A percentile compares a stretch with the other conserved stretches of the same genome.
Evolutionary conservation across 1,140 invertebrate genomes (phyloP).

Genomic region (Ceratosolen solmsi): DNA sequence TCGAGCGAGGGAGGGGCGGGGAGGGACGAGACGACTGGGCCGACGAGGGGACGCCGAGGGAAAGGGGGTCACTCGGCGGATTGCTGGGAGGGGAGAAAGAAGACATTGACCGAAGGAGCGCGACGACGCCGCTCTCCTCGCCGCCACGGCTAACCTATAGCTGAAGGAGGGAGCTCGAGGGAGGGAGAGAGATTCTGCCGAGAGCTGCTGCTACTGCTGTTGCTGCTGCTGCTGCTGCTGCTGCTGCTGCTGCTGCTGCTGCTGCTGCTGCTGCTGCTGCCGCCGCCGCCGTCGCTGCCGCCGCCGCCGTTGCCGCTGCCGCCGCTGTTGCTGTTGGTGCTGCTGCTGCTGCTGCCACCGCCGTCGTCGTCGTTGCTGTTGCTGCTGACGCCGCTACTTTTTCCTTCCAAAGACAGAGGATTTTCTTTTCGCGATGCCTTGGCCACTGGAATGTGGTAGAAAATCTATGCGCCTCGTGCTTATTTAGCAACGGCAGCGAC

Average conservation of each 20-base stretch:
- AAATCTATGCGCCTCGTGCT: not conserved
- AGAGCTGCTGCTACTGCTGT: not conserved
- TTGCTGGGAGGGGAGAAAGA: constrained; percentile 56
- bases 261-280: not conserved
- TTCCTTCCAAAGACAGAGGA: not conserved
- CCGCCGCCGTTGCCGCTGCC: not conserved
- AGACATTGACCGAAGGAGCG: constrained; percentile 73
- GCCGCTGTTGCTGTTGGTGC: not conserved
- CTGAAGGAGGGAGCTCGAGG: not conserved
- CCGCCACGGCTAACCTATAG: constrained; percentile 36
- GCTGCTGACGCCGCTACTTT: not conserved
- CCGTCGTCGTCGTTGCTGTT: not conserved
- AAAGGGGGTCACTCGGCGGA: not conserved
- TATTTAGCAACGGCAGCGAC: not conserved
- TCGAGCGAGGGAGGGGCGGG: constrained; percentile 35
- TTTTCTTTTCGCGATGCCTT: not conserved
- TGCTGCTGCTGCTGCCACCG: not conserved
- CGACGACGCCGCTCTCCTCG: constrained; percentile 60
- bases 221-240: not conserved
- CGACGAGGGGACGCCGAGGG: not conserved
- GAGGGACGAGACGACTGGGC: constrained; percentile 10
- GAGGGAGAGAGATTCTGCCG: not conserved
- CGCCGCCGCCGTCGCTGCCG: not conserved
- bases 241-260: not conserved
- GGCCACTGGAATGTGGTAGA: not conserved